These are phyloP conservation scores for Alectura lathami DNA, from an alignment of 2,113 vertebrate genomes.

Conservation along the genomic window DNA sequence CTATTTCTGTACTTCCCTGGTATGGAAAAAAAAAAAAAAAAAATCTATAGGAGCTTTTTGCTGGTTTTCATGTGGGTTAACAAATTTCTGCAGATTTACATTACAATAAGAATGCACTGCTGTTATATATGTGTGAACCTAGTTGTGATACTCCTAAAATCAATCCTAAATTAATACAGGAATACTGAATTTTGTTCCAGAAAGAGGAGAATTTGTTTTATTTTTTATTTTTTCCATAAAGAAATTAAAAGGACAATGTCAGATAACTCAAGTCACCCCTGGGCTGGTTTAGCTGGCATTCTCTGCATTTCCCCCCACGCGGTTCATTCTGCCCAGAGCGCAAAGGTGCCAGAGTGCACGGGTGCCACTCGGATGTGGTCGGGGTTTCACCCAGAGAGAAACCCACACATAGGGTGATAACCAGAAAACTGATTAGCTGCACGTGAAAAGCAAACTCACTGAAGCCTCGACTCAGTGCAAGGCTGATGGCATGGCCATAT, in stretches of 20 bases:
- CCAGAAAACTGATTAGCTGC: not conserved
- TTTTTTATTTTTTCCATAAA: not conserved
- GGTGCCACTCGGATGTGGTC: not conserved
- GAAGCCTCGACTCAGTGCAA: not conserved
- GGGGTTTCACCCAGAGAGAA: not conserved
- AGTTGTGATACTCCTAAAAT: not conserved
- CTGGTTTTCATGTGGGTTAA: not conserved
- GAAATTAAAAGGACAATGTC: not conserved
- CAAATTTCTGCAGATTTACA: not conserved
- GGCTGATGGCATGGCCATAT: fast-evolving
- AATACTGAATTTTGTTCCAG: not conserved
- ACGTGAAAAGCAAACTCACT: not conserved
- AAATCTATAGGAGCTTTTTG: not conserved
- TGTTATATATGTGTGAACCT: not conserved
- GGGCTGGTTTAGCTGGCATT: not conserved
- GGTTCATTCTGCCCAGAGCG: not conserved
- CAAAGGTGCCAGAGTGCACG: not conserved
- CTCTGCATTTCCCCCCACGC: not conserved
- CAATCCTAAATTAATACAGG: not conserved
- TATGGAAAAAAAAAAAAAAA: not conserved
- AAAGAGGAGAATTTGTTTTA: not conserved
- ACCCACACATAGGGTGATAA: not conserved
- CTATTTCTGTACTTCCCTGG: not conserved
- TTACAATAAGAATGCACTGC: not conserved
- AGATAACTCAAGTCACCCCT: not conserved